A percentile compares a stretch with the other conserved stretches of the same genome.
Evolutionary conservation across 1,140 invertebrate species (phyloP).

Genomic region (Trachymyrmex septentrionalis): DNA sequence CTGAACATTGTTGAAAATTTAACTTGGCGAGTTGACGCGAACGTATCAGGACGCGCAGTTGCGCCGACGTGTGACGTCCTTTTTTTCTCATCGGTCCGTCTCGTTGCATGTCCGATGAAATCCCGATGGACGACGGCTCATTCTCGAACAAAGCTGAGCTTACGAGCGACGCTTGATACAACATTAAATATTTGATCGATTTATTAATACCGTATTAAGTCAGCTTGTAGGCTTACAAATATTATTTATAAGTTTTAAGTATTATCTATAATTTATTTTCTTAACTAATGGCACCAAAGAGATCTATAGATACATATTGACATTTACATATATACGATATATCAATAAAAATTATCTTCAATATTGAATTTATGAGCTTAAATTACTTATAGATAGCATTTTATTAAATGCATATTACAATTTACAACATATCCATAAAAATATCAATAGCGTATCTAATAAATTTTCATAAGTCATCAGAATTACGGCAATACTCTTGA

Average conservation of each 20-base stretch:
- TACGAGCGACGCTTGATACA: background rate
- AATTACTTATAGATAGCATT: background rate
- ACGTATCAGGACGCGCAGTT: constrained; percentile 15
- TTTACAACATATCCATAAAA: constrained; percentile 9
- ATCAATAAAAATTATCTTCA: background rate
- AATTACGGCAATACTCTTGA: background rate
- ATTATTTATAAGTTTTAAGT: background rate
- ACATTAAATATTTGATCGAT: constrained; percentile 14
- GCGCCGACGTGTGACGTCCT: background rate
- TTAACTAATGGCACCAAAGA: background rate
- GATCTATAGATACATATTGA: background rate
- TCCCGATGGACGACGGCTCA: constrained; percentile 67
- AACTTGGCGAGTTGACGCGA: constrained; percentile 19
- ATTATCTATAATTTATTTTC: background rate
- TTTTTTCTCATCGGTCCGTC: constrained; percentile 42
- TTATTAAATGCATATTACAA: constrained; percentile 23
- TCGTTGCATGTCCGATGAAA: constrained; percentile 73
- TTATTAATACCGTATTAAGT: constrained; percentile 10
- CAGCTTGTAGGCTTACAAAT: background rate
- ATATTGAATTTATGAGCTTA: constrained; percentile 1
- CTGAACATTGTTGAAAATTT: constrained; percentile 52
- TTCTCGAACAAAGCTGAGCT: background rate
- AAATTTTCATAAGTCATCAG: constrained; percentile 24
- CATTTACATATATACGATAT: background rate
- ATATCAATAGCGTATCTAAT: background rate